These are phyloP conservation scores for Epistrophella euchroma DNA, from an alignment of 2,888 invertebrate species.

Conservation along the genomic window DNA sequence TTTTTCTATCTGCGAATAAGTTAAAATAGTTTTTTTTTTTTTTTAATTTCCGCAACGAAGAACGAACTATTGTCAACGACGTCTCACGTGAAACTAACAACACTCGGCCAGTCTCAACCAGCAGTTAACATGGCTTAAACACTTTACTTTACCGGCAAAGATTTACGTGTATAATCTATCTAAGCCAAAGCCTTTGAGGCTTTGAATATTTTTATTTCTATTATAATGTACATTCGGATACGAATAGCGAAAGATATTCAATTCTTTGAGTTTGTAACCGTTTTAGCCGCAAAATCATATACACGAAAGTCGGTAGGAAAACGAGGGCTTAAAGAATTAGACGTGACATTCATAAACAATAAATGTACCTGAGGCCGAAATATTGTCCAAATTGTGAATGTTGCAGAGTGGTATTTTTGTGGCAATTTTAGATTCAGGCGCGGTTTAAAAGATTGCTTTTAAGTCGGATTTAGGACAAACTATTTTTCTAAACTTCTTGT, in stretches of 20 bases:
- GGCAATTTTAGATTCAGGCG: background rate
- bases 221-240: background rate
- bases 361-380: background rate
- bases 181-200: background rate
- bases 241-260: slow-evolving; percentile 2
- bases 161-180: background rate
- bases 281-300: background rate
- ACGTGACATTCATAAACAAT: background rate
- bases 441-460: too few relatives aligned
- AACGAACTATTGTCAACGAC: slow-evolving; percentile 38
- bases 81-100: slow-evolving; percentile 66
- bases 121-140: slow-evolving; percentile 38
- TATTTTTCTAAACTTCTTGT: too few relatives aligned
- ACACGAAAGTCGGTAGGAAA: background rate
- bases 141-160: slow-evolving; percentile 26
- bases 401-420: background rate
- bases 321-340: slow-evolving; percentile 8
- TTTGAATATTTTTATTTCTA: background rate
- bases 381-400: slow-evolving; percentile 17
- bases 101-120: slow-evolving; percentile 7
- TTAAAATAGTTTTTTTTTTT: background rate
- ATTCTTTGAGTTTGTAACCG: slow-evolving; percentile 19
- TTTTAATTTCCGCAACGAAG: slow-evolving; percentile 19
- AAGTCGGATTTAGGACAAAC: too few relatives aligned
- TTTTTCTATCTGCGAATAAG: background rate